These are phyloP conservation scores for Meteorus sp. DNA, from an alignment of 1,140 invertebrate genomes.

Conservation along the genomic window DNA sequence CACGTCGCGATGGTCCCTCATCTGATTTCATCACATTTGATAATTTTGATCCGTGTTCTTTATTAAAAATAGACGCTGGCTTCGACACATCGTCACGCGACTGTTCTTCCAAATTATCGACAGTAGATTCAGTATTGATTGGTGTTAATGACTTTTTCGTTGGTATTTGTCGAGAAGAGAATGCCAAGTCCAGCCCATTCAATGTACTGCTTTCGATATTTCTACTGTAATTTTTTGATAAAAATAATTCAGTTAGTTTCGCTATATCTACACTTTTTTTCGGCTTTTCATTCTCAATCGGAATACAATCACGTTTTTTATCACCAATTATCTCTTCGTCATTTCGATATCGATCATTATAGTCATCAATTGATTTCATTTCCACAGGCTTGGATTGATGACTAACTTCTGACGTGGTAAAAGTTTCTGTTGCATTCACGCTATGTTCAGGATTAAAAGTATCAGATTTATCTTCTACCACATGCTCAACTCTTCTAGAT, in stretches of 20 bases:
- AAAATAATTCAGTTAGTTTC: slow-evolving; percentile 3
- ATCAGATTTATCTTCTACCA: too few species aligned
- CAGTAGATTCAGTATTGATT: neutral
- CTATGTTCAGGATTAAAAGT: too few species aligned
- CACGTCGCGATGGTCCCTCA: slow-evolving; percentile 7
- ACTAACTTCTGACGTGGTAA: neutral
- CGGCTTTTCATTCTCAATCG: neutral
- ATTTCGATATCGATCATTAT: neutral
- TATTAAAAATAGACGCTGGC: neutral
- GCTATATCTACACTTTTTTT: neutral
- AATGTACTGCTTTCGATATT: slow-evolving; percentile 1
- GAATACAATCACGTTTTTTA: neutral
- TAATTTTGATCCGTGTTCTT: slow-evolving; percentile 5
- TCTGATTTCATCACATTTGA: neutral
- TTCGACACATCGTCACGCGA: neutral
- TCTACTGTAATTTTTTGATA: slow-evolving; percentile 9
- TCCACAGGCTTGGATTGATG: neutral
- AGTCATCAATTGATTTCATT: neutral
- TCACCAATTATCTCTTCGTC: slow-evolving; percentile 1
- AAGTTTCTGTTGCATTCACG: neutral
- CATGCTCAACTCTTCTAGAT: too few species aligned
- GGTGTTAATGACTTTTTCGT: neutral
- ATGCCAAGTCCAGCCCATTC: slow-evolving; percentile 21
- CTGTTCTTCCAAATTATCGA: neutral
- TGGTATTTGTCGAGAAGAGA: neutral